phyloP scores from a whole-genome alignment of 2,113 vertebrate species.

The Sitta europaea region DNA sequence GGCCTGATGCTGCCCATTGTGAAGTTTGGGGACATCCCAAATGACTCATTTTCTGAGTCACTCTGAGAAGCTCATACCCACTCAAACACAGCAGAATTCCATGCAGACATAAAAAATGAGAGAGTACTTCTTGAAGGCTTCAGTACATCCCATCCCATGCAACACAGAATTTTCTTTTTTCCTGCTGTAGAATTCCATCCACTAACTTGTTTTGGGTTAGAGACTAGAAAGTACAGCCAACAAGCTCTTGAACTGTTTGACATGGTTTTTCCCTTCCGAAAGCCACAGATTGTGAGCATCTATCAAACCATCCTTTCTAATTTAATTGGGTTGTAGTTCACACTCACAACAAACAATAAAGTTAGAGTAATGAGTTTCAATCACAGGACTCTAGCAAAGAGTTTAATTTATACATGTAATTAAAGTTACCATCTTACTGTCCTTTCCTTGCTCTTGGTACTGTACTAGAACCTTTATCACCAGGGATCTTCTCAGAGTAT shows the following conservation, averaged over 20 bases:
- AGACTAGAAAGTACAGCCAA: neutral
- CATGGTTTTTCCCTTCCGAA: neutral
- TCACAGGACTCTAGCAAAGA: constrained; percentile 52
- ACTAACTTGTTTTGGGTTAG: neutral
- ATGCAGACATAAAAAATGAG: neutral
- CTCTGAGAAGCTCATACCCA: neutral
- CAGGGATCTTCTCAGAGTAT: neutral
- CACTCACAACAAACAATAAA: constrained; percentile 69
- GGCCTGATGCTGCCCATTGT: neutral
- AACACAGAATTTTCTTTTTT: neutral
- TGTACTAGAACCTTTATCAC: neutral
- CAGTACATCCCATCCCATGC: neutral
- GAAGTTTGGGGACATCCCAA: neutral
- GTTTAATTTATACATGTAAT: constrained; percentile 70
- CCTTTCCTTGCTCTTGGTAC: constrained; percentile 58
- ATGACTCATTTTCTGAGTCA: neutral
- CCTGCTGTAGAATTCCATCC: neutral
- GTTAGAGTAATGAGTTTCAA: constrained; percentile 65
- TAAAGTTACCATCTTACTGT: constrained; percentile 60
- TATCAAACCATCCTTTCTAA: constrained; percentile 41
- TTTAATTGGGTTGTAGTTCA: constrained; percentile 68
- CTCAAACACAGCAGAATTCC: neutral
- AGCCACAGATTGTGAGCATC: neutral
- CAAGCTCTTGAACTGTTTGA: neutral
- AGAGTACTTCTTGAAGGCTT: neutral